These are phyloP conservation scores for Epizoanthus stellaris DNA, from an alignment of 92 coral and sea anemone genomes.

Conservation along the genomic window DNA sequence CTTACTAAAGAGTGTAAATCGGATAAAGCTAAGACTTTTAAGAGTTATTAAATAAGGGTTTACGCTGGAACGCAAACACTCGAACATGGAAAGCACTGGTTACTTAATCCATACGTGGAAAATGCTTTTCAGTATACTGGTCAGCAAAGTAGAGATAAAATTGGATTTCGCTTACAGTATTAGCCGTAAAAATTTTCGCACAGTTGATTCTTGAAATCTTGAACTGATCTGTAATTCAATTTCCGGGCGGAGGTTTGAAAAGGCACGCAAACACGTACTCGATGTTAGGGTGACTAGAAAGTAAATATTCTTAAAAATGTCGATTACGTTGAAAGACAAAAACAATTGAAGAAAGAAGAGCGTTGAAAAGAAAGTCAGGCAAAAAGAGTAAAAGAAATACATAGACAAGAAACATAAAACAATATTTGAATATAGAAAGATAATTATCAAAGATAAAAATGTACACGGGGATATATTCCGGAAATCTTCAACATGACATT, in stretches of 20 bases:
- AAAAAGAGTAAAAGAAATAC: constrained; percentile 20
- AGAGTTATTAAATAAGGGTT: neutral
- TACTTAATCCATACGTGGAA: neutral
- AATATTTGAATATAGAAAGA: no score
- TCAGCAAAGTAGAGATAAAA: neutral
- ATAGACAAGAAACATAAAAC: neutral
- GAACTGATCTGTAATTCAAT: constrained; percentile 3
- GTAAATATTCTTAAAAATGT: neutral
- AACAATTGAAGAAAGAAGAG: neutral
- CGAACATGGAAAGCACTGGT: constrained; percentile 2
- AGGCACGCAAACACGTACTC: constrained; percentile 19
- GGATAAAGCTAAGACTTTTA: constrained; percentile 24
- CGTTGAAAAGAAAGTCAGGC: neutral
- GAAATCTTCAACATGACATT: constrained; percentile 14
- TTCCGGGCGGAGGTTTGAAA: constrained; percentile 1
- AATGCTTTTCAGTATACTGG: neutral
- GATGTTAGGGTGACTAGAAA: neutral
- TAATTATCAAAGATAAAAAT: no score
- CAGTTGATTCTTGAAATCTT: constrained; percentile 1
- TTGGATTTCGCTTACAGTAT: constrained; percentile 20
- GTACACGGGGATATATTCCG: neutral
- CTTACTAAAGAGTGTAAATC: constrained; percentile 31
- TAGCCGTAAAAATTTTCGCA: neutral
- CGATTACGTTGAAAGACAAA: neutral
- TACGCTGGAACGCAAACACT: constrained; percentile 22